Evolutionary conservation across 2,888 invertebrate genomes (phyloP).

Genomic region (Nomada lathburiana): DNA sequence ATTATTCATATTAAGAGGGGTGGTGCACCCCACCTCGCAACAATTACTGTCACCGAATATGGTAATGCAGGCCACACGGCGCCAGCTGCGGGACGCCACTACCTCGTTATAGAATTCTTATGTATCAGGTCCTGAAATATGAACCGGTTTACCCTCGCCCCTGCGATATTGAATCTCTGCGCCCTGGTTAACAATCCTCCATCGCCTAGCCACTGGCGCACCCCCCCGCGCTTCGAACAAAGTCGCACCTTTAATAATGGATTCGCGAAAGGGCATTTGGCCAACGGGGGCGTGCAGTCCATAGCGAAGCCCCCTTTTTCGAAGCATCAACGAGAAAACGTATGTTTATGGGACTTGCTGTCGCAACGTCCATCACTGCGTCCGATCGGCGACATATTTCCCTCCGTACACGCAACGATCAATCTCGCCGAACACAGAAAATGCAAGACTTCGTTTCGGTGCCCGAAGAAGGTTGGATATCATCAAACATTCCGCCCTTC

Average conservation of each 20-base stretch:
- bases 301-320: not conserved
- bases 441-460: constrained; percentile 47
- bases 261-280: constrained; percentile 14
- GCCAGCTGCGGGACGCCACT: constrained; percentile 28
- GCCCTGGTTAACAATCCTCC: constrained; percentile 24
- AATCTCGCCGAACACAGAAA: no score
- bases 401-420: no score
- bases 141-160: constrained; percentile 44
- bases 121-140: constrained; percentile 59
- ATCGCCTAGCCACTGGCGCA: not conserved
- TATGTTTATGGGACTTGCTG: not conserved
- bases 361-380: not conserved
- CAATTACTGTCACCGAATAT: constrained; percentile 45
- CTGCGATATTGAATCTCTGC: constrained; percentile 56
- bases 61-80: constrained; percentile 38
- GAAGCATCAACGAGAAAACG: not conserved
- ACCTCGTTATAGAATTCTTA: constrained; percentile 61
- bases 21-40: not conserved
- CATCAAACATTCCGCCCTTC: constrained; percentile 32
- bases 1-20: no score
- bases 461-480: constrained; percentile 36
- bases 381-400: not conserved
- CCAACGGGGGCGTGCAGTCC: constrained; percentile 3
- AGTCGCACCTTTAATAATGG: constrained; percentile 39
- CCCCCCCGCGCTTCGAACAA: constrained; percentile 4